These are phyloP conservation scores for Okapia johnstoni DNA, from an alignment of 2,113 vertebrate genomes.

Conservation along the genomic window DNA sequence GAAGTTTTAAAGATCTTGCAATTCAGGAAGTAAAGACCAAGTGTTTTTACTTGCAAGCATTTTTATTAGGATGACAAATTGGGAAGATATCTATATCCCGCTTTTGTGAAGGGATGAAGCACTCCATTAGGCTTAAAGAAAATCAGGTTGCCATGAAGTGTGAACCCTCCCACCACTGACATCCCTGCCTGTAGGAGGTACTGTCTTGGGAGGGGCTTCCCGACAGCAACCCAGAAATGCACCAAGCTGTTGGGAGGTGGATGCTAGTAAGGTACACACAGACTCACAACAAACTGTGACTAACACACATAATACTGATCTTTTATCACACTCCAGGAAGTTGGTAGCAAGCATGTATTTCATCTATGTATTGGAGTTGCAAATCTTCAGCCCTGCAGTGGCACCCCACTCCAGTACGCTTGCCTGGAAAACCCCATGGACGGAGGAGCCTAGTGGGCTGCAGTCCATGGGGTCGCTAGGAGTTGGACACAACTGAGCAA, in stretches of 20 bases:
- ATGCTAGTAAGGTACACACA: background rate
- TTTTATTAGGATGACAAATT: slow-evolving; percentile 47
- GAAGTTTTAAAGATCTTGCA: background rate
- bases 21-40: background rate
- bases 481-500: too few relatives aligned
- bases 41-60: background rate
- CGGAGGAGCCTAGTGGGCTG: too few relatives aligned
- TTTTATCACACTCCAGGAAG: background rate
- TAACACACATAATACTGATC: slow-evolving; percentile 8
- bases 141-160: background rate
- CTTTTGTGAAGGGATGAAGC: background rate
- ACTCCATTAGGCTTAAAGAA: background rate
- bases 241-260: background rate
- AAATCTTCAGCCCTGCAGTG: background rate
- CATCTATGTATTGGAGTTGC: background rate
- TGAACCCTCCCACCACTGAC: background rate
- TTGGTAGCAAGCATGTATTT: background rate
- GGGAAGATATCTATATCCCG: background rate
- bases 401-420: too few relatives aligned
- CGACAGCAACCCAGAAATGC: background rate
- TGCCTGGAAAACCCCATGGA: too few relatives aligned
- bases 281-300: slow-evolving; percentile 22
- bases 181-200: background rate
- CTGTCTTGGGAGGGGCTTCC: background rate
- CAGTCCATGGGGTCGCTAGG: too few relatives aligned